A percentile compares a stretch with the other conserved stretches of the same genome.
phyloP scores from a whole-genome alignment of 1,140 invertebrate genomes.

The Pinna nobilis region DNA sequence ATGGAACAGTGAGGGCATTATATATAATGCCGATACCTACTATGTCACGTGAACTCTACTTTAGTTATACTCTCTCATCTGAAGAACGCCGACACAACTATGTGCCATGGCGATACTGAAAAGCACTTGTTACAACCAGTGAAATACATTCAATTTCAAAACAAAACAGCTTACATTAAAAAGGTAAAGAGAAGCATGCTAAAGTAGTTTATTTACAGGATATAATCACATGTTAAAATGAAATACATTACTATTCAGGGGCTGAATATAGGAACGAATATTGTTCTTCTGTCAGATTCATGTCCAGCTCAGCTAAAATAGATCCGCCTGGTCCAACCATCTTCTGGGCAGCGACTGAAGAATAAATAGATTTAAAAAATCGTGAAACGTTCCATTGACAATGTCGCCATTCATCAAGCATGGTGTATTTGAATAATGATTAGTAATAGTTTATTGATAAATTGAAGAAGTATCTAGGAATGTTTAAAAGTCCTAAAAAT shows the following conservation, averaged over 20 bases:
- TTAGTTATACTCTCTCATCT: too few species aligned
- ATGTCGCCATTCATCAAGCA: neutral
- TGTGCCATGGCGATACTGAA: too few species aligned
- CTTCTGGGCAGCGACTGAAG: slow-evolving; percentile 51
- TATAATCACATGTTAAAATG: neutral
- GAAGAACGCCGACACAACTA: too few species aligned
- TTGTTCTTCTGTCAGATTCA: slow-evolving; percentile 61
- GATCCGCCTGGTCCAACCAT: slow-evolving; percentile 48
- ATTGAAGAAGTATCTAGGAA: too few species aligned
- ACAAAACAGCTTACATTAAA: neutral
- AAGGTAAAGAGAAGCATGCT: neutral
- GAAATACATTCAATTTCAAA: neutral
- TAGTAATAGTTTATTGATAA: too few species aligned
- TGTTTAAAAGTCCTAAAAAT: too few species aligned
- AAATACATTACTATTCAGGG: slow-evolving; percentile 45
- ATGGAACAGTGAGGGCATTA: too few species aligned
- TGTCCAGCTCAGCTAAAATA: slow-evolving; percentile 62
- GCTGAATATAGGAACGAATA: slow-evolving; percentile 56
- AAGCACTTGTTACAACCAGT: neutral
- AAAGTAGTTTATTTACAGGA: neutral
- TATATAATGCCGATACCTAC: too few species aligned
- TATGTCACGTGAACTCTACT: too few species aligned
- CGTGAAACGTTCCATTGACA: neutral
- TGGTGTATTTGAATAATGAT: neutral
- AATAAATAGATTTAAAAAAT: neutral